Conservation (phyloP, 1,140 invertebrate species). For the Caenorhabditis latens region DNA sequence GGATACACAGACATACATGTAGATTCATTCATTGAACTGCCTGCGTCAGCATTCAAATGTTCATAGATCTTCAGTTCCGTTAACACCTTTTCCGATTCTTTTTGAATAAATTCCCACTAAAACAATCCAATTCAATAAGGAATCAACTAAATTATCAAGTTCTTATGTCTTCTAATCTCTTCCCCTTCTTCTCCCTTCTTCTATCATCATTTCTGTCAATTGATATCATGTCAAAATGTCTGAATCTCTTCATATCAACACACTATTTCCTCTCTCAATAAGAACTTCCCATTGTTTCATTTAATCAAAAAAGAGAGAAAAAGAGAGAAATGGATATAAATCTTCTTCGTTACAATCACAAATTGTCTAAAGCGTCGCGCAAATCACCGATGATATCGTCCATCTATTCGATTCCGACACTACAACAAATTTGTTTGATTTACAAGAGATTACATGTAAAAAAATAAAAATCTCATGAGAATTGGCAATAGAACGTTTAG, state of each 20-base stretch:
- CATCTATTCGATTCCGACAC: background rate
- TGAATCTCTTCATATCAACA: background rate
- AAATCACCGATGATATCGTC: background rate
- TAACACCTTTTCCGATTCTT: too few relatives aligned
- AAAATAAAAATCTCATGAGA: background rate
- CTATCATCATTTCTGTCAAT: background rate
- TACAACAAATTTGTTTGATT: too few relatives aligned
- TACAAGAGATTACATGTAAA: background rate
- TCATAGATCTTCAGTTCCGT: too few relatives aligned
- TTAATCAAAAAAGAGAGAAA: background rate
- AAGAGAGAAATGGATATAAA: background rate
- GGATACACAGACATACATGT: too few relatives aligned
- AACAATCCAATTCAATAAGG: too few relatives aligned
- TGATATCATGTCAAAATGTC: constrained; percentile 33
- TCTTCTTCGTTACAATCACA: background rate
- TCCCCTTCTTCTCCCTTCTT: background rate
- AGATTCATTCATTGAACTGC: too few relatives aligned
- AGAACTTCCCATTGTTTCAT: too few relatives aligned
- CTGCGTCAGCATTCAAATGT: too few relatives aligned
- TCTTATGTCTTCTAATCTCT: background rate
- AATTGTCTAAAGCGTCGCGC: constrained; percentile 4
- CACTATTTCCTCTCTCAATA: background rate
- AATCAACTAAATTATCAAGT: constrained; percentile 14
- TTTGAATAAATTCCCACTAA: too few relatives aligned
- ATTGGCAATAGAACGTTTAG: too few relatives aligned